Evolutionary conservation across 35 echinoderm and acorn worm species (phyloP).

Genomic region (Ptychodera flava): DNA sequence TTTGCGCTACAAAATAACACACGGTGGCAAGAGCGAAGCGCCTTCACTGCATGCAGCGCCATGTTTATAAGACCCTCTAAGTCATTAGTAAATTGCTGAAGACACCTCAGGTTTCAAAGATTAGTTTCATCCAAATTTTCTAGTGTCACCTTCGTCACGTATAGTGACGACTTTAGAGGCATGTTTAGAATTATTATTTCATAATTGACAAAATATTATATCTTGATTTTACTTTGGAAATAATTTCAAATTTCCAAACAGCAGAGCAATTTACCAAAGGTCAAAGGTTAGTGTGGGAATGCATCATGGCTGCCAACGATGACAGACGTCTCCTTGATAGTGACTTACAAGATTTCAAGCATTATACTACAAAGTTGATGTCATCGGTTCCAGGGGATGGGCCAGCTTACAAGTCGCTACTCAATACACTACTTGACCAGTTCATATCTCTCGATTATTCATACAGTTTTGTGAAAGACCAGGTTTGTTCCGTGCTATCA

Average conservation of each 20-base stretch:
- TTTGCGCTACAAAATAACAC: background rate
- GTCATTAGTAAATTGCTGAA: background rate
- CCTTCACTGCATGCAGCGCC: background rate
- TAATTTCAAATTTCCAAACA: too few species aligned
- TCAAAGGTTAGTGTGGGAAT: too few species aligned
- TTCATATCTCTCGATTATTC: constrained; percentile 16
- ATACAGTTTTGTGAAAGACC: background rate
- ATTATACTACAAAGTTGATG: background rate
- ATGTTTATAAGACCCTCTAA: background rate
- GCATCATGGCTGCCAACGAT: background rate
- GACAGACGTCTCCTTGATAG: background rate
- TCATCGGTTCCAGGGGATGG: background rate
- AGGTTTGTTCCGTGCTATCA: constrained; percentile 21
- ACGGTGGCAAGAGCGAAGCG: background rate
- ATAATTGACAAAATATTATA: too few species aligned
- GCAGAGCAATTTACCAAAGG: too few species aligned
- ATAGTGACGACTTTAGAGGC: too few species aligned
- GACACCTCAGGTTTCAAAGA: too few species aligned
- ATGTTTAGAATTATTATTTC: too few species aligned
- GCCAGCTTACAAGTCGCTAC: background rate
- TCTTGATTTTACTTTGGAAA: too few species aligned
- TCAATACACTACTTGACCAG: background rate
- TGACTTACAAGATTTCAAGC: background rate
- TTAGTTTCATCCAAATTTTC: too few species aligned
- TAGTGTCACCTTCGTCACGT: too few species aligned